Conservation (phyloP, 2,797 vertebrate genomes). For the Labeo calbasu region DNA sequence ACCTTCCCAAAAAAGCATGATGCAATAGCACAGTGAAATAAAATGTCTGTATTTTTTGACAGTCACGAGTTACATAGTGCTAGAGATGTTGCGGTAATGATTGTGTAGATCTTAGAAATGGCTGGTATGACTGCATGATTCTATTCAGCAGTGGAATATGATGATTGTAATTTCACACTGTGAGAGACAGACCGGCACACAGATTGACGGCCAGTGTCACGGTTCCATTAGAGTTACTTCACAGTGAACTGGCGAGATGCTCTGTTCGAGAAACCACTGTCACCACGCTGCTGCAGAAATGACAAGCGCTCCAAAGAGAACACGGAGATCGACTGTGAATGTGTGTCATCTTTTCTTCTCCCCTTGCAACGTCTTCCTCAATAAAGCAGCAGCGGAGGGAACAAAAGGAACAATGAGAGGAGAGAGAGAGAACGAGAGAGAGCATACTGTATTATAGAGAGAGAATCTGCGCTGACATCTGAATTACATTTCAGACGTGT, state of each 20-base stretch:
- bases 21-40: conserved; percentile 11
- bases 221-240: conserved; percentile 62
- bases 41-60: conserved; percentile 27
- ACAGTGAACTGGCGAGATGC: conserved; percentile 56
- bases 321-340: conserved; percentile 75
- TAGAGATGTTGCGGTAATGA: conserved; percentile 47
- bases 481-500: conserved; percentile 82
- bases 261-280: conserved; percentile 64
- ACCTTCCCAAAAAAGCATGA: neutral
- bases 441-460: conserved; percentile 60
- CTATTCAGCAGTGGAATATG: conserved; percentile 45
- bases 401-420: conserved; percentile 79
- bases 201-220: conserved; percentile 64
- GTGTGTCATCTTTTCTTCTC: conserved; percentile 80
- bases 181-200: conserved; percentile 68
- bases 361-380: conserved; percentile 77
- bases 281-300: conserved; percentile 61
- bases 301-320: conserved; percentile 80
- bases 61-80: conserved; percentile 27
- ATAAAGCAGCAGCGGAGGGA: conserved; percentile 81
- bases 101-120: conserved; percentile 47
- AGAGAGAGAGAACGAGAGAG: conserved; percentile 65
- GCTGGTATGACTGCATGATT: conserved; percentile 51
- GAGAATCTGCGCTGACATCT: conserved; percentile 82
- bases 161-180: conserved; percentile 46